Percentiles rank a stretch among this genome's conserved stretches.
Evolutionary conservation across 2,113 vertebrate genomes (phyloP).

Genomic region (Anhinga rufa): DNA sequence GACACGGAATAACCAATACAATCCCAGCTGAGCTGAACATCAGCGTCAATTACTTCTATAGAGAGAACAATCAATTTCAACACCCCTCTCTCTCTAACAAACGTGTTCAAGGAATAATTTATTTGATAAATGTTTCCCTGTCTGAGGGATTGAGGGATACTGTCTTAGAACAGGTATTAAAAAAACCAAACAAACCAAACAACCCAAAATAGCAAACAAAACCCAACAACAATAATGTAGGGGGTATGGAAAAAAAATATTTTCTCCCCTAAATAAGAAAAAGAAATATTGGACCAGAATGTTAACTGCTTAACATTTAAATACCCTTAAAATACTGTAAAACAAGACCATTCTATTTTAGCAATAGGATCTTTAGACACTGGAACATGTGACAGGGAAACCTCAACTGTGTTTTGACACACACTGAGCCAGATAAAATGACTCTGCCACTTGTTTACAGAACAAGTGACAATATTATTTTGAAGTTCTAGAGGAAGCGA

Average conservation of each 20-base stretch:
- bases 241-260: background rate
- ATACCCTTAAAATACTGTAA: background rate
- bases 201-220: too few relatives aligned
- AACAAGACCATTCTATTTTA: background rate
- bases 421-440: background rate
- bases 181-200: background rate
- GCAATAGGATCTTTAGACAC: background rate
- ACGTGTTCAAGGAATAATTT: background rate
- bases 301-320: background rate
- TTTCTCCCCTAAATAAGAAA: background rate
- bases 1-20: background rate
- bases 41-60: background rate
- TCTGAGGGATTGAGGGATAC: background rate
- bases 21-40: background rate
- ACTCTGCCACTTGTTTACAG: conserved; percentile 34
- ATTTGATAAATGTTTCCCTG: background rate
- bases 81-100: background rate
- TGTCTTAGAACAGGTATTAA: background rate
- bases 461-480: conserved; percentile 13
- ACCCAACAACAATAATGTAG: background rate
- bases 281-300: too few relatives aligned
- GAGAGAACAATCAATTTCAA: background rate
- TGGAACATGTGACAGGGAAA: background rate
- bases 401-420: background rate
- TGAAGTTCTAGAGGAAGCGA: background rate